A percentile compares a stretch with the other conserved stretches of the same genome.
These are phyloP conservation scores for Pseudopodoces humilis DNA, from an alignment of 2,113 vertebrate genomes.

Conservation along the genomic window DNA sequence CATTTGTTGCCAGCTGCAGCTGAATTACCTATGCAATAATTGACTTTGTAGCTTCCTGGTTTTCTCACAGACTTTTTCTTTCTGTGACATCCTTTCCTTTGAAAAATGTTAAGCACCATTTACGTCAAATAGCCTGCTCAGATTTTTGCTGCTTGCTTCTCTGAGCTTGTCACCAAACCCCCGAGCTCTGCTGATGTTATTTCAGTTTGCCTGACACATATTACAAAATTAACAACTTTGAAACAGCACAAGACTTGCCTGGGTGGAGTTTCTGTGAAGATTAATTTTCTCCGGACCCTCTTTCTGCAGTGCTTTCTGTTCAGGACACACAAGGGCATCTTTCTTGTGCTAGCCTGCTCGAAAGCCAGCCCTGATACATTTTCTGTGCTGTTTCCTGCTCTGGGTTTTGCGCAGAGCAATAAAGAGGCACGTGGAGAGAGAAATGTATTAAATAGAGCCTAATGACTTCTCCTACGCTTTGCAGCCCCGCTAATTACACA, in stretches of 20 bases:
- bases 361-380: not conserved
- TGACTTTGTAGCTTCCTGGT: slow-evolving; percentile 18
- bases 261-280: not conserved
- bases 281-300: not conserved
- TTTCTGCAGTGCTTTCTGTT: not conserved
- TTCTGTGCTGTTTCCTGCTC: not conserved
- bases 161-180: not conserved
- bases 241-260: not conserved
- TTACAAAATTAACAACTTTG: slow-evolving; percentile 2
- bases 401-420: not conserved
- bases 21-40: slow-evolving; percentile 30
- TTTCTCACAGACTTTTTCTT: not conserved
- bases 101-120: not conserved
- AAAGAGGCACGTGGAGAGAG: not conserved
- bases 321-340: not conserved
- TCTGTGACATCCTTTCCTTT: not conserved
- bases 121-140: not conserved
- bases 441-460: not conserved
- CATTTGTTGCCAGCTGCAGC: slow-evolving; percentile 5
- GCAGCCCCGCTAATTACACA: not conserved
- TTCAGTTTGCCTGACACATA: not conserved
- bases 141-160: slow-evolving; percentile 2
- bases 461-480: not conserved
- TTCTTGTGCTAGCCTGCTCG: not conserved
- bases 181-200: not conserved